Conservation (phyloP, 2,797 vertebrate species). For the Pipistrellus pipistrellus region DNA sequence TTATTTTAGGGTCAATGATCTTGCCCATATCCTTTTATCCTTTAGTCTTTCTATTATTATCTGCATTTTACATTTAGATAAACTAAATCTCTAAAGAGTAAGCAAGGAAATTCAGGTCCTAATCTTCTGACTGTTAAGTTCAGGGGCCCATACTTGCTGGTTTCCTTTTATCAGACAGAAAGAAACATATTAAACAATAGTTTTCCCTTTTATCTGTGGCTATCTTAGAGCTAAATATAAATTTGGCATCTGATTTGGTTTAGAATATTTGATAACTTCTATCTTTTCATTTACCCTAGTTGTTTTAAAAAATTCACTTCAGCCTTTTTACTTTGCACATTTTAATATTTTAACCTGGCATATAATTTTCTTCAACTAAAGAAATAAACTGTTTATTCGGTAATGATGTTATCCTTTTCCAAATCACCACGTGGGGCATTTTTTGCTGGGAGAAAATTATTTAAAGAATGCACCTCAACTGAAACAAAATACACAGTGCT, state of each 20-base stretch:
- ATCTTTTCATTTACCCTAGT: slow-evolving; percentile 36
- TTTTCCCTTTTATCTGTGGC: background rate
- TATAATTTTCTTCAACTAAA: slow-evolving; percentile 1
- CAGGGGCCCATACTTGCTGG: background rate
- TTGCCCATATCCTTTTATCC: background rate
- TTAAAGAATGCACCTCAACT: slow-evolving; percentile 48
- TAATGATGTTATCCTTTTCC: slow-evolving; percentile 19
- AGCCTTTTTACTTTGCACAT: slow-evolving; percentile 8
- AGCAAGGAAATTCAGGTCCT: background rate
- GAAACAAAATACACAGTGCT: slow-evolving; percentile 43
- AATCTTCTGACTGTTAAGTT: background rate
- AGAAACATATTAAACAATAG: background rate
- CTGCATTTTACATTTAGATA: slow-evolving; percentile 23
- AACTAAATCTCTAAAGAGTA: background rate
- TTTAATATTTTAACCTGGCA: background rate
- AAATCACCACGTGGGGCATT: background rate
- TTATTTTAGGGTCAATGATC: background rate
- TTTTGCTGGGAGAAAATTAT: slow-evolving; percentile 58
- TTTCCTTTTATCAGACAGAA: slow-evolving; percentile 36
- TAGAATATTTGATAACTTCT: slow-evolving; percentile 10
- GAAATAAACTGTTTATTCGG: slow-evolving; percentile 20
- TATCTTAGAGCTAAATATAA: background rate
- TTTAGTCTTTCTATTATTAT: background rate
- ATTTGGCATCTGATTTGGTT: background rate
- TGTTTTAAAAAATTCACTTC: slow-evolving; percentile 40